Evolutionary conservation across 2,113 vertebrate genomes (phyloP).

Genomic region (Mandrillus leucophaeus): DNA sequence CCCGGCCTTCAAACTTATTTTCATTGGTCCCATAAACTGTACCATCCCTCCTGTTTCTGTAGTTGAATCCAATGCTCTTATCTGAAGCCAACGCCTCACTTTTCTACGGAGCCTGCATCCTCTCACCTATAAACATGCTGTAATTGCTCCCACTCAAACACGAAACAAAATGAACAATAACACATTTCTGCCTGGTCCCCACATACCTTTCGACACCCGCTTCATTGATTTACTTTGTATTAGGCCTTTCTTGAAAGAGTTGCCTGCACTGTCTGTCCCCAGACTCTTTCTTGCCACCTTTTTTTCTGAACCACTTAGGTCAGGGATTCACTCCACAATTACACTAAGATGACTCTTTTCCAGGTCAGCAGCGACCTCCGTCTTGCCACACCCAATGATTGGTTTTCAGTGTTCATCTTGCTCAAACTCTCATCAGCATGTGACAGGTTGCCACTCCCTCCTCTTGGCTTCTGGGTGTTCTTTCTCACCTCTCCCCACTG

Average conservation of each 20-base stretch:
- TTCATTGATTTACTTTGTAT: too few species aligned
- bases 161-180: not conserved
- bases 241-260: not conserved
- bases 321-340: not conserved
- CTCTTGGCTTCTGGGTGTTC: not conserved
- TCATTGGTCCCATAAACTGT: not conserved
- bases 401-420: not conserved
- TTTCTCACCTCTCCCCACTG: not conserved
- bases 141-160: not conserved
- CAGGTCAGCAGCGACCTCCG: not conserved
- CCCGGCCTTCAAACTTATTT: too few species aligned
- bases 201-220: not conserved
- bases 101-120: not conserved
- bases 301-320: not conserved
- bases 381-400: not conserved
- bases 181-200: not conserved
- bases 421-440: not conserved
- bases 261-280: not conserved
- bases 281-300: not conserved
- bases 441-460: not conserved
- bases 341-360: not conserved
- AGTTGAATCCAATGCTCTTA: not conserved
- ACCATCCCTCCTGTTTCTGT: accelerated
- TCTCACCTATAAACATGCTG: not conserved
- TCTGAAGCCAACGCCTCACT: not conserved